Percentiles rank a stretch among this genome's conserved stretches.
Conservation (phyloP, 2,888 invertebrate species). For the Chymomyza procnemis region DNA sequence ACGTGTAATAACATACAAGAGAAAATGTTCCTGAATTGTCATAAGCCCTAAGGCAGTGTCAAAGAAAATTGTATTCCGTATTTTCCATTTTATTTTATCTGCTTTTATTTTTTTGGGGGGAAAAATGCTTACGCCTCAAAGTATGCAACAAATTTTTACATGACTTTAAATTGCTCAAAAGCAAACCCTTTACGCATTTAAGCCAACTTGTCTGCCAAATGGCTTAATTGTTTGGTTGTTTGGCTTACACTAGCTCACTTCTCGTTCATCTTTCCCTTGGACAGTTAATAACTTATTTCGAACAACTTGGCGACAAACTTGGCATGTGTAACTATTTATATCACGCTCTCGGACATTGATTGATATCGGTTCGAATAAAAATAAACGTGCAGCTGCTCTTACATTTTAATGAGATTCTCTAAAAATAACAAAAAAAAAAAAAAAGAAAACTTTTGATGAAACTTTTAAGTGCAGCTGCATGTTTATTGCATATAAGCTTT, state of each 20-base stretch:
- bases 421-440: not conserved
- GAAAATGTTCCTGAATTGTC: constrained; percentile 19
- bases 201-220: not conserved
- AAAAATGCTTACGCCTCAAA: not conserved
- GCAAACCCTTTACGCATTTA: not conserved
- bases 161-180: not conserved
- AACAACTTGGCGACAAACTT: not conserved
- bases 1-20: not conserved
- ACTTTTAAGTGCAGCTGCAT: not conserved
- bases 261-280: not conserved
- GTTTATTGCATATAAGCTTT: not conserved
- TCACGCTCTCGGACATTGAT: not conserved
- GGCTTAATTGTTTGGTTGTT: not conserved
- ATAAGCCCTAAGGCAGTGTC: constrained; percentile 5
- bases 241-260: too few relatives aligned
- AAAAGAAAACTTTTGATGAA: not conserved
- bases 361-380: not conserved
- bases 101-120: too few relatives aligned
- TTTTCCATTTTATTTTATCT: not conserved
- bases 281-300: not conserved
- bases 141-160: not conserved
- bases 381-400: not conserved
- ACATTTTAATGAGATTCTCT: not conserved
- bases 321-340: not conserved
- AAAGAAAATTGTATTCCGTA: not conserved